These are phyloP conservation scores for Zootermopsis nevadensis DNA, from an alignment of 2,888 invertebrate genomes.

Conservation along the genomic window DNA sequence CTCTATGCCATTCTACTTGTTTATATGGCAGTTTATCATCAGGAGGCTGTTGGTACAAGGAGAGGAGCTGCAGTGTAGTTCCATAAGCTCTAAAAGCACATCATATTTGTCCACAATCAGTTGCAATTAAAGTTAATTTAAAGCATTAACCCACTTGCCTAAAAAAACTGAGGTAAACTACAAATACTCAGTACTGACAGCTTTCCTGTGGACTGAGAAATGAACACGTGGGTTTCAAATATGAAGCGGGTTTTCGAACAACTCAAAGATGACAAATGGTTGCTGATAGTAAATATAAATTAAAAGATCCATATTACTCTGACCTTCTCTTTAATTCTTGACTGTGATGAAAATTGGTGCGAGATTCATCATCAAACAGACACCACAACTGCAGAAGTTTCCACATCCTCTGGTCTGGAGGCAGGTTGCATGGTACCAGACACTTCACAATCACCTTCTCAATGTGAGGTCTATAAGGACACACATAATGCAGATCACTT, in stretches of 20 bases:
- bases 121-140: no score
- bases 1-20: not conserved
- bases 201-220: no score
- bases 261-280: no score
- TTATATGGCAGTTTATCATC: not conserved
- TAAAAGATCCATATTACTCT: not conserved
- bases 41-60: not conserved
- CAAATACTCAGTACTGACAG: no score
- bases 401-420: not conserved
- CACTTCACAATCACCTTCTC: not conserved
- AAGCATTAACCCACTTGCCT: no score
- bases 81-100: not conserved
- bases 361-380: not conserved
- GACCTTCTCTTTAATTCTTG: not conserved
- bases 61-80: not conserved
- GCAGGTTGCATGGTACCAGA: not conserved
- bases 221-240: no score
- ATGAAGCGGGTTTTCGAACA: no score
- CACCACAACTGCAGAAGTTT: not conserved
- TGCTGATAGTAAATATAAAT: not conserved
- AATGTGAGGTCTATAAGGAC: not conserved
- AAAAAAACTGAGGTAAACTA: no score
- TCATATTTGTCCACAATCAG: no score
- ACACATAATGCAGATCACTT: no score
- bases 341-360: not conserved